Evolutionary conservation across 2,113 vertebrate species (phyloP), one percentile per base, ranked within the genome.

Genomic region (Amazona guildingii): DNA sequence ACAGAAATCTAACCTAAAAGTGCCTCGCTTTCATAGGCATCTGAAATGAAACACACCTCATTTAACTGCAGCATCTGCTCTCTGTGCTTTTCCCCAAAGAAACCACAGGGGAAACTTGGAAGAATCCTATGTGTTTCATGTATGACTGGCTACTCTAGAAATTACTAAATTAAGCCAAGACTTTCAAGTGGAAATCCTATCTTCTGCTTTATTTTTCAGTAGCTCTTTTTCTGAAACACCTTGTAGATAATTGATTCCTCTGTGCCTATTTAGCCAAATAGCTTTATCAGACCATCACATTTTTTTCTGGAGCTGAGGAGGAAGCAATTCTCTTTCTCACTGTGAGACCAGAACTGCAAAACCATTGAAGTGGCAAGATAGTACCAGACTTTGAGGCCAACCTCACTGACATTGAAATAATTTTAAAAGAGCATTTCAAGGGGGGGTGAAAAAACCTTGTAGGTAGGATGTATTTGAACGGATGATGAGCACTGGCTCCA

Each of bases 1-100:
- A 55, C 46, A 83, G 88, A 92, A 95, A 92, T 88, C 61, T 86
- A 88, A 88, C 39, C 64, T 72, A 86, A 93, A 96, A 81, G 59
- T 83, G 25, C 61, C 27, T 95, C 0, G 0, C 39, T 46, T 83
- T 67, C 80, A 75, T 23, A 88, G 39, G 33, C 33, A 55, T 51
- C 54, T 72, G 35, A 92, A 92, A 48, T 70, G 48, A 95, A 92
- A 17, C 20, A 72, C 12, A 61, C 10, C 16, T 77, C 59, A 41
- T 90, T 77, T 86, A 79, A 49, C 51, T 90, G 72, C 35, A 90
- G 62, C 1, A 9, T 31, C 44, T 80, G 63, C 17, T 52, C 18
- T 73, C 51, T 37, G 14, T 52, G 44, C 17, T 88, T 90, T 91
- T 59, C 17, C 33, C 48, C 55, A 43, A 23, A 89, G 28, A 76